phyloP scores from a whole-genome alignment of 2,888 invertebrate species.

The Limulus polyphemus region DNA sequence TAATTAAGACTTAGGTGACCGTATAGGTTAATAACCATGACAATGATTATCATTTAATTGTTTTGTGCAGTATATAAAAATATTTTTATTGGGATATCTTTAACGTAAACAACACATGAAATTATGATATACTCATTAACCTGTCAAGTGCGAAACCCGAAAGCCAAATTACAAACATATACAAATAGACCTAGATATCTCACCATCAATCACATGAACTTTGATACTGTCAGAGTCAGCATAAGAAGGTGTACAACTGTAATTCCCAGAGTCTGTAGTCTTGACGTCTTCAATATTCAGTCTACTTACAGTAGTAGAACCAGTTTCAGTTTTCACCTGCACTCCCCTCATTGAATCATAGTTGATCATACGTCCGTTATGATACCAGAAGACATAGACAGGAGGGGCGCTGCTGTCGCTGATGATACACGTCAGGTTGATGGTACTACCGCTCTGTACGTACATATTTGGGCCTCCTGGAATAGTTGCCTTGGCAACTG shows the following conservation, averaged over 20 bases:
- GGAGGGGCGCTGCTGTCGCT: constrained; percentile 82
- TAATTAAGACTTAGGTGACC: no score
- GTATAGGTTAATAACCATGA: no score
- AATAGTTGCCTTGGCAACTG: constrained; percentile 79
- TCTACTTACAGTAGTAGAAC: constrained; percentile 68
- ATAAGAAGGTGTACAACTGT: constrained; percentile 23
- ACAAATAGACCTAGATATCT: not conserved
- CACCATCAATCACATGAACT: constrained; percentile 23
- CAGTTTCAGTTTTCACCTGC: constrained; percentile 70
- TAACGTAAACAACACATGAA: no score
- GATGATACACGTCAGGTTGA: constrained; percentile 75
- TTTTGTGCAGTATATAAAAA: no score
- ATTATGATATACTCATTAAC: no score
- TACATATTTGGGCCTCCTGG: constrained; percentile 73
- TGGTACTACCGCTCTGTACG: constrained; percentile 71
- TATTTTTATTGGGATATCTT: no score
- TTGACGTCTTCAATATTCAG: constrained; percentile 68
- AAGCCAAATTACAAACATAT: no score
- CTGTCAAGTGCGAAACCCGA: no score
- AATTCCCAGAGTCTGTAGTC: constrained; percentile 70
- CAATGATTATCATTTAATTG: no score
- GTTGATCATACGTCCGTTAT: constrained; percentile 86
- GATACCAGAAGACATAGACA: constrained; percentile 90
- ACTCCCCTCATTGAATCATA: constrained; percentile 60
- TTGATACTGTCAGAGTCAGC: constrained; percentile 22